Evolutionary conservation across 2,888 invertebrate species (phyloP), one percentile per base, ranked within the genome.

Genomic region (Dione vanillae): DNA sequence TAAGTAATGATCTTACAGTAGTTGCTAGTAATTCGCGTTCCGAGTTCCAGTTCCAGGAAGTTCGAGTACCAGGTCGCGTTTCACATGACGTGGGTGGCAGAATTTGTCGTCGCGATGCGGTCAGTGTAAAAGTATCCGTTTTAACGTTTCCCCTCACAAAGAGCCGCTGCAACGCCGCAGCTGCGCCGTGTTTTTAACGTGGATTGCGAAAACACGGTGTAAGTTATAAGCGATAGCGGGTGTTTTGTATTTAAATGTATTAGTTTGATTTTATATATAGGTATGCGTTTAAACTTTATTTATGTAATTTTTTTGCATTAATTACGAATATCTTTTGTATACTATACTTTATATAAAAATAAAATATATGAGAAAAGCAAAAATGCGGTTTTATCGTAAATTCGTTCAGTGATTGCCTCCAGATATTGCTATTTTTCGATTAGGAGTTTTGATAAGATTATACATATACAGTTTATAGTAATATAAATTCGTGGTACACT

Each of bases 131-230:
- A 75, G 75, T 76, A 77, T 77, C 73, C 75, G 74, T 72, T 73
- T 76, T 71, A 70, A 72, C 74, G 77, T 77, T 76, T 75, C 73
- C 76, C 78, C 77, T 76, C 77, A 75, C 77, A 76, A 74, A 74
- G 74, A 69, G 72, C 72, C 70, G 75, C 72, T 75, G 75, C 76
- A 73, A 41, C 76, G 67, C 68, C 76, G 77, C 80, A 80, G 80
- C 81, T 82, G 82, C 78, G 79, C 73, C 72, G 67, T 75, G 80
- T 80, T 83, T 82, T 82, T 82, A 77, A 76, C 78, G 77, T 73
- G 77, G 66, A 73, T 72, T 75, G 76, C 77, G 71, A 77, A 75
- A 74, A 76, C 75, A 75, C 75, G 78, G 75, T 65, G 71, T 74
- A 75, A 69, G 75, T 65, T 59, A 74, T 51, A 59, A 58, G 75